Evolutionary conservation across 2,113 vertebrate genomes (phyloP).

Genomic region (Fregata magnificens): DNA sequence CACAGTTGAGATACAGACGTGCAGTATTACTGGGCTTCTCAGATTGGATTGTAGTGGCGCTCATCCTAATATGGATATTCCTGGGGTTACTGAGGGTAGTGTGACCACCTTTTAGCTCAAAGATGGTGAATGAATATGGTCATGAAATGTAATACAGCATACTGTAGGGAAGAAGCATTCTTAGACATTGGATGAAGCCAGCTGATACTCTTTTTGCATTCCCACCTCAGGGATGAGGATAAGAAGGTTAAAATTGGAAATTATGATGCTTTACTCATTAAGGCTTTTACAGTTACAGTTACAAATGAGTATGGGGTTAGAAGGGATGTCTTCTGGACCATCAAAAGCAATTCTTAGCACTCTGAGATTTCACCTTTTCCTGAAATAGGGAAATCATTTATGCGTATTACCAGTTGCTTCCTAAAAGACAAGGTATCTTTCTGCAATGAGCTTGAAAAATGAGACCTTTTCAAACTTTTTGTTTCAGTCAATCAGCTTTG

Average conservation of each 20-base stretch:
- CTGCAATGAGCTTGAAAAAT: not conserved
- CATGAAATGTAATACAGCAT: not conserved
- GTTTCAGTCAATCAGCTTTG: conserved; percentile 13
- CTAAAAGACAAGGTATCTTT: conserved; percentile 2
- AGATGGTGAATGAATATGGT: not conserved
- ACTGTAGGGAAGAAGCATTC: not conserved
- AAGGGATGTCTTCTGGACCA: not conserved
- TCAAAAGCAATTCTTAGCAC: not conserved
- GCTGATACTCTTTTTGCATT: not conserved
- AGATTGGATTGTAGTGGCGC: not conserved
- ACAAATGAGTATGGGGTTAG: not conserved
- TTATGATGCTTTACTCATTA: not conserved
- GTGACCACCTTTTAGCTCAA: not conserved
- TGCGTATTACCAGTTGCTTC: not conserved
- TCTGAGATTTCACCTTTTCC: not conserved
- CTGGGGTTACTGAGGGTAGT: not conserved
- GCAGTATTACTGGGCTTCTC: not conserved
- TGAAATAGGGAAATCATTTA: conserved; percentile 12
- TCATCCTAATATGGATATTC: not conserved
- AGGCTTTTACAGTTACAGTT: not conserved
- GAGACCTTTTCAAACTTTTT: not conserved
- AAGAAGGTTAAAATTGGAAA: not conserved
- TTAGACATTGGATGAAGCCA: not conserved
- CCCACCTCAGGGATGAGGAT: not conserved
- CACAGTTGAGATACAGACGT: not conserved